phyloP scores from a whole-genome alignment of 2,888 invertebrate genomes.

The Lasioglossum leucozonium region DNA sequence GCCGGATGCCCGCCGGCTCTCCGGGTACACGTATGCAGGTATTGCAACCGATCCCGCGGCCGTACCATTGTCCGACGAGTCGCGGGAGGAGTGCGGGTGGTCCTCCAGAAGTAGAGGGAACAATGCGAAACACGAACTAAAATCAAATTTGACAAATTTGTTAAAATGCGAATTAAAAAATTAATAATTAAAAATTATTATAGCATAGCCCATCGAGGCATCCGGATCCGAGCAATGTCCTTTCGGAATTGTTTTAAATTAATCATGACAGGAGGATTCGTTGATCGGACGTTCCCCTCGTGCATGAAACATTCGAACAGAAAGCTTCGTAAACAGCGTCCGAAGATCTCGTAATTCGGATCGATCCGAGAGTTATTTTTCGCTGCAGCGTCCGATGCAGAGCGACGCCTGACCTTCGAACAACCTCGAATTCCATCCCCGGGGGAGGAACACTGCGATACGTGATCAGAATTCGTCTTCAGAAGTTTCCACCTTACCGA shows the following conservation, averaged over 20 bases:
- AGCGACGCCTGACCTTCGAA: slow-evolving; percentile 34
- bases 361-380: slow-evolving; percentile 29
- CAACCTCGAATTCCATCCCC: slow-evolving; percentile 31
- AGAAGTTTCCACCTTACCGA: slow-evolving; percentile 42
- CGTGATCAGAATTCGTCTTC: slow-evolving; percentile 60
- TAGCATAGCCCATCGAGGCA: too few relatives aligned
- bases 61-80: slow-evolving; percentile 44
- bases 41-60: slow-evolving; percentile 28
- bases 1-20: neutral
- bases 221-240: too few relatives aligned
- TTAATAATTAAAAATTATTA: too few relatives aligned
- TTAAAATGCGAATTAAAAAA: too few relatives aligned
- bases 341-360: neutral
- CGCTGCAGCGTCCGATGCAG: slow-evolving; percentile 47
- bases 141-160: neutral
- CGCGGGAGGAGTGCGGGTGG: slow-evolving; percentile 14
- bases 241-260: too few relatives aligned
- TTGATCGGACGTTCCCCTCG: neutral
- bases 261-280: too few relatives aligned
- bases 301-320: neutral
- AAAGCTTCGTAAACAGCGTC: neutral
- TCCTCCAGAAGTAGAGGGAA: slow-evolving; percentile 21
- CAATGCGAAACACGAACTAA: neutral
- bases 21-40: slow-evolving; percentile 36
- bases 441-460: slow-evolving; percentile 41